A percentile compares a stretch with the other conserved stretches of the same genome.
phyloP scores from a whole-genome alignment of 1,140 invertebrate genomes.

The Paramacrobiotus metropolitanus region DNA sequence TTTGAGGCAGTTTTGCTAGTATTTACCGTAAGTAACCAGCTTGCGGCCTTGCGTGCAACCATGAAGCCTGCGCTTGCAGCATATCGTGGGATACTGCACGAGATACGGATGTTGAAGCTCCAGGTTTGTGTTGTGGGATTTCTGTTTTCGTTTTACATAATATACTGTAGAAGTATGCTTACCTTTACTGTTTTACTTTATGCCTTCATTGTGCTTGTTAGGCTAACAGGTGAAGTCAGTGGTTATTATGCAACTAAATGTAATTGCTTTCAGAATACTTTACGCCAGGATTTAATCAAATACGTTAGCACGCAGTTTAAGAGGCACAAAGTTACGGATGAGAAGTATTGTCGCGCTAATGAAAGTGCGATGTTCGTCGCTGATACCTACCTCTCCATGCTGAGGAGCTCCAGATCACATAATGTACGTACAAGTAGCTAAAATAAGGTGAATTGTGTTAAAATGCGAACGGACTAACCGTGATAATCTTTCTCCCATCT shows the following conservation, averaged over 20 bases:
- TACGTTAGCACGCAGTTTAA: background rate
- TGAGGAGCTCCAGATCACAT: background rate
- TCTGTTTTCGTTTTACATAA: background rate
- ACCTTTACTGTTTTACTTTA: background rate
- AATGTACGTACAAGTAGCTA: background rate
- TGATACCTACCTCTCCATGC: background rate
- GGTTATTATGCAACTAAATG: background rate
- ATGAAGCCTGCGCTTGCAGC: background rate
- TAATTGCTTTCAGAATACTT: background rate
- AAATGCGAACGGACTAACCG: background rate
- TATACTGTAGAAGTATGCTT: background rate
- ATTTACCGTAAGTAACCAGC: background rate
- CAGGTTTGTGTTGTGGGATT: background rate
- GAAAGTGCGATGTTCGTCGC: background rate
- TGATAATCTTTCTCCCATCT: background rate
- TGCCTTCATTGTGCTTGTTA: background rate
- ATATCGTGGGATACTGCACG: background rate
- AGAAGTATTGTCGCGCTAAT: background rate
- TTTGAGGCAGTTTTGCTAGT: background rate
- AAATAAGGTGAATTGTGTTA: background rate
- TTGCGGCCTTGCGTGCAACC: no score
- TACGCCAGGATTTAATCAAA: background rate
- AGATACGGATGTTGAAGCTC: background rate
- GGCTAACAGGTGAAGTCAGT: background rate
- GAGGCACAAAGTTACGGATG: background rate